Base-by-base conservation (phyloP, 2,797 vertebrate species). In the Ispidina lecontei region DNA sequence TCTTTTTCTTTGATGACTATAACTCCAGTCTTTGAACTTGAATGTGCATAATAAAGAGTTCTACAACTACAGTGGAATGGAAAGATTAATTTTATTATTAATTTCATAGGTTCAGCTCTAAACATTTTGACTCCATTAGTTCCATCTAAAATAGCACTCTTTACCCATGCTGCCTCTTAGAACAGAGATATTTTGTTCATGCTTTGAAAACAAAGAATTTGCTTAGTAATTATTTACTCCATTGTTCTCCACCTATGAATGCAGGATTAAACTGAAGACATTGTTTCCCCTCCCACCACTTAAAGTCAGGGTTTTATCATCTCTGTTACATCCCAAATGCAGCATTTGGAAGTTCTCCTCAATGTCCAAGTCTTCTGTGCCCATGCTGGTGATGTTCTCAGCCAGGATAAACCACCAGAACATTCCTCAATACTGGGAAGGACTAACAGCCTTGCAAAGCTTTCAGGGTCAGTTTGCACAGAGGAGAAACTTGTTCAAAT, bases 391-490 rank as follows among this genome's bases (percentile, higher is more conserved):
- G 55, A 9, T n/a, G 12, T 79, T 33, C 56, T 47, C 15, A 83
- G 23, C 8, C 26, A 54, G 28, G n/a, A 74, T 8, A 81, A 73
- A 55, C 4, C 23, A 67, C 8, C 9, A 78, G 19, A 75, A 51
- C 5, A 62, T 18, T 75, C 19, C 28, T 74, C 37, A 80, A 28
- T 37, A 60, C 21, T 56, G 6, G 20, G 6, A 88, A 92, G 26
- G n/a, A 78, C 9, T 59, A 13, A 77, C 4, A 70, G 52, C 28
- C 31, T 76, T 76, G 17, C 29, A 87, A 71, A 72, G 16, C 13
- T 12, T 26, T 49, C 26, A 37, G 3, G 5, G 28, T 31, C n/a
- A 46, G 31, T 28, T 28, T 58, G 6, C 0, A 2, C 2, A 22
- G 55, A n/a, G 39, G 3, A 46, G 10, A 74, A 87, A 21, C 10